phyloP scores from a whole-genome alignment of 1,140 invertebrate species.

The Gonatopus flavifemur region DNA sequence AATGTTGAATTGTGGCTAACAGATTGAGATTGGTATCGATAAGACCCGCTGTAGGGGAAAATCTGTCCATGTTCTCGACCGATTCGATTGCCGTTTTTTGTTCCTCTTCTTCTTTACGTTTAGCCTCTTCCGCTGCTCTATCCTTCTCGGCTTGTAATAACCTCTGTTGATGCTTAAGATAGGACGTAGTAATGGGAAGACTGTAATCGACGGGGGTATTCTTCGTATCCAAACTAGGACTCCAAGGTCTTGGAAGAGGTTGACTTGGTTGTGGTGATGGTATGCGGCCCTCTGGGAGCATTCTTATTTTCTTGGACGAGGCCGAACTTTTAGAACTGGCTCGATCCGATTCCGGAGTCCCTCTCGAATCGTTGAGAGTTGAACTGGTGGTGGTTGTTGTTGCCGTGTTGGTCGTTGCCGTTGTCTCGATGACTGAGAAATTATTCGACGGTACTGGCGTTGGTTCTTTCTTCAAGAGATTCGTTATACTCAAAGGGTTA shows the following conservation, averaged over 20 bases:
- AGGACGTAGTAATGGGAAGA: slow-evolving; percentile 83
- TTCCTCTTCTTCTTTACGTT: slow-evolving; percentile 9
- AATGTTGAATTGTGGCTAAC: slow-evolving; percentile 53
- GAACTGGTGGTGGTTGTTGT: slow-evolving; percentile 6
- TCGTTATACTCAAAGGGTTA: slow-evolving; percentile 69
- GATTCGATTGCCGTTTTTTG: slow-evolving; percentile 18
- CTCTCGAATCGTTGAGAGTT: slow-evolving; percentile 39
- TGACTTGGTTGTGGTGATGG: slow-evolving; percentile 43
- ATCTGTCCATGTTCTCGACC: slow-evolving; percentile 26
- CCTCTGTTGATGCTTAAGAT: slow-evolving; percentile 77
- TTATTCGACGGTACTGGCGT: slow-evolving; percentile 18
- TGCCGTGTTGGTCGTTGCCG: not conserved
- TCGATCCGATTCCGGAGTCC: slow-evolving; percentile 48
- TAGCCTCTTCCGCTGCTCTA: slow-evolving; percentile 17
- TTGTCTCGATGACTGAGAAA: slow-evolving; percentile 19
- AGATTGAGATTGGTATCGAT: slow-evolving; percentile 56
- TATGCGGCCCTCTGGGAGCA: slow-evolving; percentile 50
- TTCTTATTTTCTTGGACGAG: slow-evolving; percentile 54
- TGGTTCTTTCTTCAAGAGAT: slow-evolving; percentile 67
- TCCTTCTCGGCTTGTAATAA: slow-evolving; percentile 42
- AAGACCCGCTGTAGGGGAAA: slow-evolving; percentile 48
- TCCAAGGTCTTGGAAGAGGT: slow-evolving; percentile 47
- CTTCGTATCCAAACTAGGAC: slow-evolving; percentile 45
- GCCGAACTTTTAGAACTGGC: slow-evolving; percentile 48
- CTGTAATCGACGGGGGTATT: slow-evolving; percentile 71